phyloP scores from a whole-genome alignment of 2,888 invertebrate species.

The Pterostichus niger region DNA sequence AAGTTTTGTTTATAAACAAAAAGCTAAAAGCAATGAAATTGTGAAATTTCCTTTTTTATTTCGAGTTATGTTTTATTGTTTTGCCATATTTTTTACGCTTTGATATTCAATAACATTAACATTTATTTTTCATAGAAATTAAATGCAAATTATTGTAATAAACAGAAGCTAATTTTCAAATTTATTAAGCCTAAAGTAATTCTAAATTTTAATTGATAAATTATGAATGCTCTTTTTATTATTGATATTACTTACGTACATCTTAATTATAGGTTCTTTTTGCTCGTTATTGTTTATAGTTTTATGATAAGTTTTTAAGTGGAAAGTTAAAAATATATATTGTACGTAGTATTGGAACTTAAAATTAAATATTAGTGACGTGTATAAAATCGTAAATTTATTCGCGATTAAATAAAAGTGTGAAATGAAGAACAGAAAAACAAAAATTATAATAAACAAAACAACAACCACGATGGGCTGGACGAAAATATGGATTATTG shows the following conservation, averaged over 20 bases:
- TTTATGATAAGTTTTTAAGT: too few species aligned
- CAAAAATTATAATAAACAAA: not conserved
- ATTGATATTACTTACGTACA: too few species aligned
- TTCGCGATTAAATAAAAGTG: too few species aligned
- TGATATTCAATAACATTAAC: too few species aligned
- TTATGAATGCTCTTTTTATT: too few species aligned
- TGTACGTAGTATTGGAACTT: not conserved
- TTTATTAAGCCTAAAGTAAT: too few species aligned
- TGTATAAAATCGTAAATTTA: not conserved
- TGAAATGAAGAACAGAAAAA: not conserved
- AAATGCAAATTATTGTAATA: not conserved
- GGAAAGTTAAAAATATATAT: not conserved
- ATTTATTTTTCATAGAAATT: not conserved
- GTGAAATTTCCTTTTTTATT: slow-evolving; percentile 18
- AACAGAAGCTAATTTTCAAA: too few species aligned
- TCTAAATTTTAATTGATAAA: too few species aligned
- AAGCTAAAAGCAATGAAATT: slow-evolving; percentile 11
- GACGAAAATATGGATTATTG: slow-evolving; percentile 5
- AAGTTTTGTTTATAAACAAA: slow-evolving; percentile 43
- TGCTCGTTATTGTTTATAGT: too few species aligned
- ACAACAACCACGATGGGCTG: not conserved
- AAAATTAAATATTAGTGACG: not conserved
- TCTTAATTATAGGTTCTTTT: too few species aligned
- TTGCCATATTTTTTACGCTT: too few species aligned
- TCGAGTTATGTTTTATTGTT: not conserved